phyloP scores from a whole-genome alignment of 2,888 invertebrate species.

The Drosophila longiperda region DNA sequence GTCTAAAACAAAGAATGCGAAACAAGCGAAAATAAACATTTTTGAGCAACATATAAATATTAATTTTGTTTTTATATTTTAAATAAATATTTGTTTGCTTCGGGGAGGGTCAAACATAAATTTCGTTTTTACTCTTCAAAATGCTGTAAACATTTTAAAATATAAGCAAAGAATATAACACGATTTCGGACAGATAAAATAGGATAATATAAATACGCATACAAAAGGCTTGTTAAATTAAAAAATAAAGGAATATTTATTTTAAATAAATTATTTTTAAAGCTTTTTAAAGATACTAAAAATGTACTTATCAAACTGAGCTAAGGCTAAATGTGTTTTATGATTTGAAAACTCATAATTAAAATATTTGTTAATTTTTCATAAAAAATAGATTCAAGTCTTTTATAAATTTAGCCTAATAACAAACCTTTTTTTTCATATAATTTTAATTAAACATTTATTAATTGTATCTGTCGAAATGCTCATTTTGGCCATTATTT shows the following conservation, averaged over 20 bases:
- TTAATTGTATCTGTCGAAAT: background rate
- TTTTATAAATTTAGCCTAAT: too few relatives aligned
- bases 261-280: background rate
- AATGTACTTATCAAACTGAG: background rate
- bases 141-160: background rate
- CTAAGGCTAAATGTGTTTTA: background rate
- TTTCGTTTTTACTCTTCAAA: background rate
- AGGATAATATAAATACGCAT: background rate
- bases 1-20: background rate
- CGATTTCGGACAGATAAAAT: background rate
- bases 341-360: background rate
- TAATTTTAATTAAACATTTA: background rate
- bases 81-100: background rate
- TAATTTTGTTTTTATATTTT: background rate
- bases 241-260: background rate
- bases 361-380: background rate
- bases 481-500: background rate
- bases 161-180: background rate
- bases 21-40: background rate
- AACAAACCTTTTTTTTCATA: background rate
- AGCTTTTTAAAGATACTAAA: background rate
- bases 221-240: background rate
- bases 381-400: background rate
- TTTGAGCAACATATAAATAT: background rate
- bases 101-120: too few relatives aligned